Evolutionary conservation across 2,113 vertebrate genomes (phyloP).

Genomic region (Odontophorus gujanensis): DNA sequence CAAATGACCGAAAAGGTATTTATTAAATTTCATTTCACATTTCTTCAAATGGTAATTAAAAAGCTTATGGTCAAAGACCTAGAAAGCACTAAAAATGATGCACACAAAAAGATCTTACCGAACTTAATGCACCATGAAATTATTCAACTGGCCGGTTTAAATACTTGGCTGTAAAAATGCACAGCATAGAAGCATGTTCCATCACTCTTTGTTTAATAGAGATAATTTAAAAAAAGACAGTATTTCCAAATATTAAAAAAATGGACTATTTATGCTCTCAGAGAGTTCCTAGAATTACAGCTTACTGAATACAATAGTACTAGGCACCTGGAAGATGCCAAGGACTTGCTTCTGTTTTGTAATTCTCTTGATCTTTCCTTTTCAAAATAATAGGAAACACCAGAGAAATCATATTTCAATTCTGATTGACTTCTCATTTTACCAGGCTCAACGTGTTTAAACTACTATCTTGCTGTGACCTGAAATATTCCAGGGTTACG

Average conservation of each 20-base stretch:
- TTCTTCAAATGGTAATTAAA: conserved; percentile 66
- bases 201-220: conserved; percentile 53
- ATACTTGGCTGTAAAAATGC: conserved; percentile 62
- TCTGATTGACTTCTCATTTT: conserved; percentile 52
- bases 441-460: not conserved
- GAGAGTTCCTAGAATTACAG: not conserved
- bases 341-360: not conserved
- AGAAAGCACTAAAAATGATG: conserved; percentile 74
- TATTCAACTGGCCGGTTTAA: conserved; percentile 64
- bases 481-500: conserved; percentile 15
- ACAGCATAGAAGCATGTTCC: conserved; percentile 57
- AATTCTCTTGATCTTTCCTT: not conserved
- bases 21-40: not conserved
- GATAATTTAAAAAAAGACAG: not conserved
- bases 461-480: not conserved
- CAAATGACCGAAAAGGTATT: not conserved
- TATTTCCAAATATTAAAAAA: not conserved
- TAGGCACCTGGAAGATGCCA: not conserved
- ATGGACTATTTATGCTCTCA: not conserved
- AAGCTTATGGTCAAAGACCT: conserved; percentile 59
- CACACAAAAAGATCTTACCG: conserved; percentile 41
- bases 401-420: not conserved
- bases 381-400: not conserved
- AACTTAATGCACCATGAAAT: conserved; percentile 74
- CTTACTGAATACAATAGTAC: not conserved